Conservation (phyloP, 2,113 vertebrate genomes). For the human region DNA sequence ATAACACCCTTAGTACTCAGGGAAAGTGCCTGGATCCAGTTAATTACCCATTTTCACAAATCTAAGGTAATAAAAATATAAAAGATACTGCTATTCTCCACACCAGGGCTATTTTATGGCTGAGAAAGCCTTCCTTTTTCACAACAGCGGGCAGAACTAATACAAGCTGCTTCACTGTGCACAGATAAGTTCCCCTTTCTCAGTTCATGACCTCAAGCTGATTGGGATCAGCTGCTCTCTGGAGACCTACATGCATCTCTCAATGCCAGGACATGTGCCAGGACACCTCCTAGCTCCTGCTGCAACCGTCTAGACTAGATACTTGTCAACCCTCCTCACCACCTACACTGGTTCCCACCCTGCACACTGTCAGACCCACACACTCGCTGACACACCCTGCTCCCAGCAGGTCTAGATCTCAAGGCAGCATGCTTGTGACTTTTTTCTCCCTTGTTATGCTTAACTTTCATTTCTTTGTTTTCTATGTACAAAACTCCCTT, state of each 20-base stretch:
- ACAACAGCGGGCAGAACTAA: background rate
- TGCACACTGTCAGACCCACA: background rate
- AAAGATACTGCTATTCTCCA: background rate
- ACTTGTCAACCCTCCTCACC: background rate
- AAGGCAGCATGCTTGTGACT: background rate
- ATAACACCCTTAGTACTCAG: background rate
- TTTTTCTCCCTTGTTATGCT: background rate
- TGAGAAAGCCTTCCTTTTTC: background rate
- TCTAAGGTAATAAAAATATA: background rate
- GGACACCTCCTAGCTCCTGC: background rate
- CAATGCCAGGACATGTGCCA: too few relatives aligned
- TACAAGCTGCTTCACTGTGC: background rate
- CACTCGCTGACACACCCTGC: rapidly evolving
- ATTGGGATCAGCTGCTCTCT: background rate
- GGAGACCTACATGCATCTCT: background rate
- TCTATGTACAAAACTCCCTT: background rate
- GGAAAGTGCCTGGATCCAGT: background rate
- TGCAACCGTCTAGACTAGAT: background rate
- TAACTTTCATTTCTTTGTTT: background rate
- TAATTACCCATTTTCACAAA: background rate
- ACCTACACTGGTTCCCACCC: background rate
- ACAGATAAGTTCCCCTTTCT: background rate
- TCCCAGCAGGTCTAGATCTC: background rate
- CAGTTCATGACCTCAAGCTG: background rate
- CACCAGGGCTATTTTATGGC: background rate